Evolutionary conservation across 2,113 vertebrate genomes (phyloP).

Genomic region (Bubo bubo): DNA sequence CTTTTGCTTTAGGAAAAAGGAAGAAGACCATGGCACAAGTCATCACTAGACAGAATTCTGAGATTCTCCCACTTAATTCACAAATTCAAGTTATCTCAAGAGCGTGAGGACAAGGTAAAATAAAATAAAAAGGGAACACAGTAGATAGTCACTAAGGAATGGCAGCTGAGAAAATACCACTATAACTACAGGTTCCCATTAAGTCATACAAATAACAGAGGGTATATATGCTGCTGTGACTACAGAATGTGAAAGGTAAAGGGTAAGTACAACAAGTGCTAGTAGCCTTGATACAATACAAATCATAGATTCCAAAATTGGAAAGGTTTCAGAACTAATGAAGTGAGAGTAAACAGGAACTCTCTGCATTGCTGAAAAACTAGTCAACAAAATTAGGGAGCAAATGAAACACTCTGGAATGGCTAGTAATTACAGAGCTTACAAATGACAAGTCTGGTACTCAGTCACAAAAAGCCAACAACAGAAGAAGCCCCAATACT

Average conservation of each 20-base stretch:
- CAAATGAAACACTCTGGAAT: not conserved
- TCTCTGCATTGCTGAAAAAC: not conserved
- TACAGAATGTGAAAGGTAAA: not conserved
- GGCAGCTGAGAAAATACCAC: not conserved
- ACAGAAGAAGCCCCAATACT: not conserved
- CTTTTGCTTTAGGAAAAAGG: not conserved
- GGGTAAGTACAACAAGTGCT: not conserved
- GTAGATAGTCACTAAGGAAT: not conserved
- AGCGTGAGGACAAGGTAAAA: not conserved
- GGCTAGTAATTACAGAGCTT: conserved; percentile 12
- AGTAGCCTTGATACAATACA: not conserved
- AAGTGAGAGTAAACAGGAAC: not conserved
- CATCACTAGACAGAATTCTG: not conserved
- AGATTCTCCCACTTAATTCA: not conserved
- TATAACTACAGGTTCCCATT: not conserved
- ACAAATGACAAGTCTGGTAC: not conserved
- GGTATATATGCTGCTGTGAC: too few relatives aligned
- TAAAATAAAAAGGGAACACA: not conserved
- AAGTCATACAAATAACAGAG: not conserved
- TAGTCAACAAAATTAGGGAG: conserved; percentile 32
- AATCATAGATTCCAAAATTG: not conserved
- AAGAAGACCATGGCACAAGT: not conserved
- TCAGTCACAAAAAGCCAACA: not conserved
- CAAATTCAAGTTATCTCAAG: not conserved
- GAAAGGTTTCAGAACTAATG: conserved; percentile 8